Conservation (phyloP, 2,113 vertebrate species). For the Lophura nycthemera region DNA sequence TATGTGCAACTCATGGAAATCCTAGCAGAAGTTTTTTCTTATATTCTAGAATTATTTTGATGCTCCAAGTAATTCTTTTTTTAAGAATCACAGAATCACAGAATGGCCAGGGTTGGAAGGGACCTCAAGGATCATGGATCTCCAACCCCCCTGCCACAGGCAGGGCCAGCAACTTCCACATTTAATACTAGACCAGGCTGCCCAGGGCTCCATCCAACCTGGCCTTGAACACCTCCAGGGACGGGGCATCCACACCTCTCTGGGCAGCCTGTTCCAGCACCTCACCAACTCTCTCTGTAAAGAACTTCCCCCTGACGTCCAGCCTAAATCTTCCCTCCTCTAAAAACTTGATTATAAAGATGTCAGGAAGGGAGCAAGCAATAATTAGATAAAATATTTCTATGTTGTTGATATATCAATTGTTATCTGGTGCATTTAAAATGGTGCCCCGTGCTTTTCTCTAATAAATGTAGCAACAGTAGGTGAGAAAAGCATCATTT, state of each 20-base stretch:
- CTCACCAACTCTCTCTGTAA: too few species aligned
- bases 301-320: too few species aligned
- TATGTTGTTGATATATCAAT: not conserved
- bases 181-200: too few species aligned
- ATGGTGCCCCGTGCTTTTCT: not conserved
- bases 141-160: too few species aligned
- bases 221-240: too few species aligned
- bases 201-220: too few species aligned
- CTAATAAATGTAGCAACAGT: not conserved
- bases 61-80: not conserved
- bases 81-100: not conserved
- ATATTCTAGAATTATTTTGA: not conserved
- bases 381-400: not conserved
- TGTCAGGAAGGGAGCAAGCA: not conserved
- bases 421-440: not conserved
- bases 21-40: not conserved
- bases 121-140: too few species aligned
- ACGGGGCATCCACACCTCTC: too few species aligned
- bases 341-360: not conserved
- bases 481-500: not conserved
- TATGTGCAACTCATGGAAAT: not conserved
- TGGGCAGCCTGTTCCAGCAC: too few species aligned
- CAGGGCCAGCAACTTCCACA: too few species aligned
- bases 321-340: too few species aligned
- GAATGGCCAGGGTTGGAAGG: too few species aligned